Percentiles rank a stretch among this genome's conserved stretches.
Conservation (phyloP, 2,113 vertebrate species). For the Poecilia latipinna region DNA sequence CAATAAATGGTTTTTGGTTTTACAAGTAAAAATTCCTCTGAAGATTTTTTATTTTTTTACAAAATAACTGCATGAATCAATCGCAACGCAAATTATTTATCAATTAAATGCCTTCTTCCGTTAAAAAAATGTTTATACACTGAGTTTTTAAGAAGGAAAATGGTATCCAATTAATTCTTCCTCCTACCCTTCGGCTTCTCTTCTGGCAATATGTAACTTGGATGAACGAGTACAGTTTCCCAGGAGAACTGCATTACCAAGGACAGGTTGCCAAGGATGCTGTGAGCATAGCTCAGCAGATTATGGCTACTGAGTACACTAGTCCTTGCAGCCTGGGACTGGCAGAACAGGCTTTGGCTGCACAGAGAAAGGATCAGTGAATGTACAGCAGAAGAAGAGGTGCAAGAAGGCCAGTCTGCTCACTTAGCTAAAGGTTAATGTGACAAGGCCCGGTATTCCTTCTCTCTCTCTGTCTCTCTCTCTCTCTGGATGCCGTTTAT, state of each 20-base stretch:
- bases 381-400: not conserved
- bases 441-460: not conserved
- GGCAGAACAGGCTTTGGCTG: constrained; percentile 12
- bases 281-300: constrained; percentile 24
- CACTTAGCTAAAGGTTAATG: constrained; percentile 20
- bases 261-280: constrained; percentile 30
- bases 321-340: not conserved
- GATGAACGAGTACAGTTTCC: constrained; percentile 13
- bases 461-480: not conserved
- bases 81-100: too few species aligned
- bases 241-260: constrained; percentile 19
- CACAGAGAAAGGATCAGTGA: constrained; percentile 2
- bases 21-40: too few species aligned
- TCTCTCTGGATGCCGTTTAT: not conserved
- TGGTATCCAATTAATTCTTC: not conserved
- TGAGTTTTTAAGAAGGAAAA: not conserved
- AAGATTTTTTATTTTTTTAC: too few species aligned
- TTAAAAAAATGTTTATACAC: not conserved
- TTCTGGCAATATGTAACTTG: constrained; percentile 16
- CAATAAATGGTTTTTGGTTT: too few species aligned
- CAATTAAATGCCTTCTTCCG: not conserved
- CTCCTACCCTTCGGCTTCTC: not conserved
- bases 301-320: constrained; percentile 11
- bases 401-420: constrained; percentile 14
- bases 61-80: too few species aligned